Conservation (phyloP, 2,113 vertebrate species). For the Syrrhaptes paradoxus region DNA sequence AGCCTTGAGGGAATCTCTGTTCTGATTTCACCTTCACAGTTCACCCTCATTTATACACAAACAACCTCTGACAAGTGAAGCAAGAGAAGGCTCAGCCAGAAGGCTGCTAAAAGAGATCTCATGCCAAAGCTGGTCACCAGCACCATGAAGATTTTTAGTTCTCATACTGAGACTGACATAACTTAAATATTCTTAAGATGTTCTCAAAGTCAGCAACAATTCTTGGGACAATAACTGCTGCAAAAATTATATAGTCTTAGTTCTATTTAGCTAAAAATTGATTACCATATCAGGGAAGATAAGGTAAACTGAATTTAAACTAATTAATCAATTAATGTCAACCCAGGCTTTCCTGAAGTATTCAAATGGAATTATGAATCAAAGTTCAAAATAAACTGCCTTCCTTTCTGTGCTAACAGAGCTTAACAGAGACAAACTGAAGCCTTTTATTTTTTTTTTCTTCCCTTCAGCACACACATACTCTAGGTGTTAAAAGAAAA, state of each 20-base stretch:
- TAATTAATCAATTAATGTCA: not conserved
- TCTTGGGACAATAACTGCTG: not conserved
- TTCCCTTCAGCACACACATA: not conserved
- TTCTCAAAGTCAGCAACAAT: not conserved
- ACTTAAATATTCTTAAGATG: not conserved
- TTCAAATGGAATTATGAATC: not conserved
- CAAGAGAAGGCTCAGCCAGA: not conserved
- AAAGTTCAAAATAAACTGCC: not conserved
- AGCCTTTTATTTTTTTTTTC: not conserved
- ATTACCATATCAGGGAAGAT: not conserved
- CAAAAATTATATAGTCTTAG: not conserved
- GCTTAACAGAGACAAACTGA: not conserved
- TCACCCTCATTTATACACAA: not conserved
- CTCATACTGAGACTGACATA: not conserved
- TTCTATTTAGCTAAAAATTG: not conserved
- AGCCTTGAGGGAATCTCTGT: not conserved
- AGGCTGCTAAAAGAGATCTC: not conserved
- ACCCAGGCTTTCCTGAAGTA: not conserved
- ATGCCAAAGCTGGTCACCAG: not conserved
- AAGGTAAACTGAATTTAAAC: not conserved
- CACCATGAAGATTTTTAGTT: not conserved
- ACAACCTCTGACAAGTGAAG: not conserved
- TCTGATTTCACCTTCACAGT: not conserved
- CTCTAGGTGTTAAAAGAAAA: not conserved
- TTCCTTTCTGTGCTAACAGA: not conserved